These are phyloP conservation scores for Malthinus flaveolus DNA, from an alignment of 2,888 invertebrate genomes.

Conservation along the genomic window DNA sequence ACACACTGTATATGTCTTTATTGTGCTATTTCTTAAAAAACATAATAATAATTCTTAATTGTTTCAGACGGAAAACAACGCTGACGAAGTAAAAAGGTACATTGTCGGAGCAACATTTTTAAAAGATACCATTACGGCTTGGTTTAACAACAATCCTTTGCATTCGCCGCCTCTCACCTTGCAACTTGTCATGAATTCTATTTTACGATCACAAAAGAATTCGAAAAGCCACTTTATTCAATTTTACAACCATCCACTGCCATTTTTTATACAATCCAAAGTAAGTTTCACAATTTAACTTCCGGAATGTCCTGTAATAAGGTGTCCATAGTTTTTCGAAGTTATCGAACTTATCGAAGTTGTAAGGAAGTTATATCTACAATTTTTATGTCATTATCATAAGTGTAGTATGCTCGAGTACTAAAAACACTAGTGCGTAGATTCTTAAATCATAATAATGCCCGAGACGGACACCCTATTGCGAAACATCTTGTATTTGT, in stretches of 20 bases:
- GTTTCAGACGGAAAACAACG: slow-evolving; percentile 47
- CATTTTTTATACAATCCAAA: slow-evolving; percentile 62
- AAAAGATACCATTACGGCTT: slow-evolving; percentile 59
- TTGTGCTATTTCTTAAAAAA: too few relatives aligned
- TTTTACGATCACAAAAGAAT: slow-evolving; percentile 52
- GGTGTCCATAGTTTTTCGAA: too few relatives aligned
- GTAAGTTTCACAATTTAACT: slow-evolving; percentile 48
- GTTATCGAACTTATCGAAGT: too few relatives aligned
- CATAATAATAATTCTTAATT: background rate
- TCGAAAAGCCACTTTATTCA: slow-evolving; percentile 41
- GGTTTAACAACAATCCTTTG: slow-evolving; percentile 80
- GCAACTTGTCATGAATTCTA: slow-evolving; percentile 57
- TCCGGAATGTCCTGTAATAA: too few relatives aligned
- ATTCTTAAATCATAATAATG: slow-evolving; percentile 53
- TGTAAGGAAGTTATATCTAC: slow-evolving; percentile 11
- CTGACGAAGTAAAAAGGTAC: slow-evolving; percentile 48
- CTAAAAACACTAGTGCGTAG: slow-evolving; percentile 51
- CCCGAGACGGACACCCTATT: background rate
- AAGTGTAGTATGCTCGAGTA: slow-evolving; percentile 44
- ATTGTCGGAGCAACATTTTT: slow-evolving; percentile 63
- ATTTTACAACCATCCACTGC: slow-evolving; percentile 70
- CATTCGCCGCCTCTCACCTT: slow-evolving; percentile 64
- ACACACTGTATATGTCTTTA: too few relatives aligned
- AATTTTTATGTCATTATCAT: slow-evolving; percentile 12
- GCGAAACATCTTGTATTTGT: background rate